These are phyloP conservation scores for Sphaerophoria taeniata DNA, from an alignment of 2,888 invertebrate genomes.

Conservation along the genomic window DNA sequence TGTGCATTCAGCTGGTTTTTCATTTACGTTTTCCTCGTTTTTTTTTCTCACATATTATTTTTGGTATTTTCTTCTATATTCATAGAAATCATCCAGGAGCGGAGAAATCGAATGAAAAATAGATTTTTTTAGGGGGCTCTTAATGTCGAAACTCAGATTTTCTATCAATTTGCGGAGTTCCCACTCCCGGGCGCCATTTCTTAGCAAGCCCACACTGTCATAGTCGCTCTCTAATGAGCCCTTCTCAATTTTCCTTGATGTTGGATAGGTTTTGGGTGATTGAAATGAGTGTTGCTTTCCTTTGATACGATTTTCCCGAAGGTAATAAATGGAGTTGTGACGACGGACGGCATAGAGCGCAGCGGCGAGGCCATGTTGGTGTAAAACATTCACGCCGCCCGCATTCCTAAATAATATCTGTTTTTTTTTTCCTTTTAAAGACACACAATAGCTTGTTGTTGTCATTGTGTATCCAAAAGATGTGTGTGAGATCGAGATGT, in stretches of 20 bases:
- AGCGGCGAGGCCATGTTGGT: not conserved
- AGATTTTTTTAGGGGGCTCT: not conserved
- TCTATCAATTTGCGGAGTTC: too few relatives aligned
- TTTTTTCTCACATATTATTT: constrained; percentile 1
- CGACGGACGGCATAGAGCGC: not conserved
- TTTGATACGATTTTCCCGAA: constrained; percentile 12
- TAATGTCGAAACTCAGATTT: not conserved
- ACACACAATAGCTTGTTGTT: constrained; percentile 15
- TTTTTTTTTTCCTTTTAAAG: constrained; percentile 65
- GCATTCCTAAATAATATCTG: constrained; percentile 71
- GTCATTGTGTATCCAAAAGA: constrained; percentile 12
- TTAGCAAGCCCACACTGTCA: not conserved
- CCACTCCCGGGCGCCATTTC: constrained; percentile 20
- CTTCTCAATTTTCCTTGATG: constrained; percentile 71
- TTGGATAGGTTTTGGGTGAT: constrained; percentile 22
- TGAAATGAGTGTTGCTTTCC: constrained; percentile 44
- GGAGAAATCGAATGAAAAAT: not conserved
- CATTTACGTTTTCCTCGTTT: constrained; percentile 50
- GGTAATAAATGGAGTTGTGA: constrained; percentile 4
- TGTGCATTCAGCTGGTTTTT: constrained; percentile 64
- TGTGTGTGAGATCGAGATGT: constrained; percentile 24
- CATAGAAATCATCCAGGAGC: constrained; percentile 36
- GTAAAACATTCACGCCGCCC: constrained; percentile 50
- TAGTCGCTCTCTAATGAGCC: constrained; percentile 59
- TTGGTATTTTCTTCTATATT: constrained; percentile 27